These are phyloP conservation scores for Melanostoma mellinum DNA, from an alignment of 2,888 invertebrate species.

Conservation along the genomic window DNA sequence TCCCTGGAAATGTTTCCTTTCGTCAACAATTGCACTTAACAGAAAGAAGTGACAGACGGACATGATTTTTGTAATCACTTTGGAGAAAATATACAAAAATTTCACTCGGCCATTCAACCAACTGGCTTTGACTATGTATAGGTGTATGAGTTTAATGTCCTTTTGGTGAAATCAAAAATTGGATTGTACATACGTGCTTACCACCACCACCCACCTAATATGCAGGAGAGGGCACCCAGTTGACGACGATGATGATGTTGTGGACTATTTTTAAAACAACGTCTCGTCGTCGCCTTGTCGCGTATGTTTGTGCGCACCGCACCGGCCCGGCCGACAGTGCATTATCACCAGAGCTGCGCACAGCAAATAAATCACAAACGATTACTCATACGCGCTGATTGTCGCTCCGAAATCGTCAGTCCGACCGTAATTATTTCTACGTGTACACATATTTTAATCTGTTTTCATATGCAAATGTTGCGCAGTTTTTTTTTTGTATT, in stretches of 20 bases:
- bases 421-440: slow-evolving; percentile 60
- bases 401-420: slow-evolving; percentile 63
- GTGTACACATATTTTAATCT: slow-evolving; percentile 44
- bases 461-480: slow-evolving; percentile 37
- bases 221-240: slow-evolving; percentile 1
- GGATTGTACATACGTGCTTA: slow-evolving; percentile 15
- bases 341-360: slow-evolving; percentile 58
- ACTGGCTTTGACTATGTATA: slow-evolving; percentile 17
- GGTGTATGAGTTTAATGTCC: slow-evolving; percentile 68
- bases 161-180: slow-evolving; percentile 54
- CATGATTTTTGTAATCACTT: slow-evolving; percentile 50
- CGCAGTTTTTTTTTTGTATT: not conserved
- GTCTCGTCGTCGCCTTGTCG: slow-evolving; percentile 23
- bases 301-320: slow-evolving; percentile 44
- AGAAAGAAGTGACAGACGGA: slow-evolving; percentile 11
- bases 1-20: slow-evolving; percentile 52
- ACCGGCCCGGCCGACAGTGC: slow-evolving; percentile 26
- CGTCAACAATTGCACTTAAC: slow-evolving; percentile 18
- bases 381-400: slow-evolving; percentile 67
- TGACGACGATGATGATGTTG: slow-evolving; percentile 48
- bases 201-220: slow-evolving; percentile 10
- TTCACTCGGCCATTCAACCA: slow-evolving; percentile 67
- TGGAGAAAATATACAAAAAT: slow-evolving; percentile 37
- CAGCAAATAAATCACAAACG: slow-evolving; percentile 67
- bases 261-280: slow-evolving; percentile 63